phyloP scores from a whole-genome alignment of 1,140 invertebrate genomes.

The Linepithema humile region DNA sequence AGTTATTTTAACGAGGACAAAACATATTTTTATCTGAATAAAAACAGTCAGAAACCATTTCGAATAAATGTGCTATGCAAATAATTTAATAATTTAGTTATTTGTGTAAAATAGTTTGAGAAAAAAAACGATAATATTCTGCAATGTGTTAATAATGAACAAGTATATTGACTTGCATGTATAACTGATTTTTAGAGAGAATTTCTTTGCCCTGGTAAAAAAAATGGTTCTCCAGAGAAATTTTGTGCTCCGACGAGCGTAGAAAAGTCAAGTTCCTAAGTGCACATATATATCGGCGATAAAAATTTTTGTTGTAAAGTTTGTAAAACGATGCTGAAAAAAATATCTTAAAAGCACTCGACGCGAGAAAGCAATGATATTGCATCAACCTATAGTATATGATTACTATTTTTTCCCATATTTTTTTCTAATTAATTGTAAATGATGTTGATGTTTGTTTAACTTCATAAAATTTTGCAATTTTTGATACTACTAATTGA shows the following conservation, averaged over 20 bases:
- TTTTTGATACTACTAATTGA: background rate
- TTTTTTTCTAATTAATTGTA: background rate
- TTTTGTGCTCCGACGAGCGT: slow-evolving; percentile 38
- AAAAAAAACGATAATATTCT: background rate
- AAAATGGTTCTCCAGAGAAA: slow-evolving; percentile 50
- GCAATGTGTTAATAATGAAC: background rate
- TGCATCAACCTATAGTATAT: too few relatives aligned
- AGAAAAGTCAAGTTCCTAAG: background rate
- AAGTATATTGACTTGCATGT: background rate
- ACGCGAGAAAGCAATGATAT: background rate
- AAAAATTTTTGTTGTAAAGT: slow-evolving; percentile 4
- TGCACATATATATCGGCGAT: background rate
- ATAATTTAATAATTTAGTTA: background rate
- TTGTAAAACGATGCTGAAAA: background rate
- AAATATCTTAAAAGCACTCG: background rate
- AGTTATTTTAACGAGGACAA: too few relatives aligned
- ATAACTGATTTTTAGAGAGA: background rate
- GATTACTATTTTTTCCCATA: background rate
- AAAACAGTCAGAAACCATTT: too few relatives aligned
- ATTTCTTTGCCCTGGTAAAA: background rate
- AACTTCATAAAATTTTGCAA: background rate
- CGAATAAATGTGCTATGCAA: background rate
- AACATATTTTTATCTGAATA: too few relatives aligned
- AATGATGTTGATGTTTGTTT: background rate
- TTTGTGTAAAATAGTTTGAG: background rate